These are phyloP conservation scores for Heliornis fulica DNA, from an alignment of 2,113 vertebrate genomes.

Conservation along the genomic window DNA sequence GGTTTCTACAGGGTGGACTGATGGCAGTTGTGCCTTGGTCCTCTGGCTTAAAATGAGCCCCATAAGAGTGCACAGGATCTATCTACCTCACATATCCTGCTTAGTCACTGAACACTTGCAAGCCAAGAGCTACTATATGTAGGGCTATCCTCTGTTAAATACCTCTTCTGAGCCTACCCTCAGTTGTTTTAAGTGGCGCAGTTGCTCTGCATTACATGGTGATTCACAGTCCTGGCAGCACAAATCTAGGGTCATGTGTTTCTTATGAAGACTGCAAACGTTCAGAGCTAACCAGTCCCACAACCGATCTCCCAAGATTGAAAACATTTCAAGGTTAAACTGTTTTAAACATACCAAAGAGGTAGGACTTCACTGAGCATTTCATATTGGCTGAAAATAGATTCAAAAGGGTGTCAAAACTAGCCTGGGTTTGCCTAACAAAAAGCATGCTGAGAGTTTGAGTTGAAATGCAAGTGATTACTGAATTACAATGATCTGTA, in stretches of 20 bases:
- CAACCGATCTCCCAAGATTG: not conserved
- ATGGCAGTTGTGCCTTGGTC: fast-evolving
- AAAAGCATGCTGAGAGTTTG: not conserved
- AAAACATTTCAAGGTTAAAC: not conserved
- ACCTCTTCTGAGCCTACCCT: not conserved
- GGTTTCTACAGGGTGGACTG: not conserved
- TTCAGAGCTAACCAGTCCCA: not conserved
- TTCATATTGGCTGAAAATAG: not conserved
- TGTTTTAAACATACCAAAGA: not conserved
- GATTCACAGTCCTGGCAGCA: fast-evolving
- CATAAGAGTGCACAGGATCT: not conserved
- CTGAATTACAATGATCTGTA: not conserved
- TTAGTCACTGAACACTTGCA: fast-evolving
- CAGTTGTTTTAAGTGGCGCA: fast-evolving
- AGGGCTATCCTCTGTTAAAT: not conserved
- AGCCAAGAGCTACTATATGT: not conserved
- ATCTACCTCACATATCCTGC: not conserved
- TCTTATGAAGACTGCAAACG: not conserved
- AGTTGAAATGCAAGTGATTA: not conserved
- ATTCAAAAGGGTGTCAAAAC: not conserved
- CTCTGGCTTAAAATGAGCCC: not conserved
- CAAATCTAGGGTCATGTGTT: not conserved
- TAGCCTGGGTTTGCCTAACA: not conserved
- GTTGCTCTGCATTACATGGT: fast-evolving
- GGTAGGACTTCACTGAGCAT: not conserved